A percentile compares a stretch with the other conserved stretches of the same genome.
These are phyloP conservation scores for Phytoseiulus persimilis DNA, from an alignment of 2,888 invertebrate genomes.

Conservation along the genomic window DNA sequence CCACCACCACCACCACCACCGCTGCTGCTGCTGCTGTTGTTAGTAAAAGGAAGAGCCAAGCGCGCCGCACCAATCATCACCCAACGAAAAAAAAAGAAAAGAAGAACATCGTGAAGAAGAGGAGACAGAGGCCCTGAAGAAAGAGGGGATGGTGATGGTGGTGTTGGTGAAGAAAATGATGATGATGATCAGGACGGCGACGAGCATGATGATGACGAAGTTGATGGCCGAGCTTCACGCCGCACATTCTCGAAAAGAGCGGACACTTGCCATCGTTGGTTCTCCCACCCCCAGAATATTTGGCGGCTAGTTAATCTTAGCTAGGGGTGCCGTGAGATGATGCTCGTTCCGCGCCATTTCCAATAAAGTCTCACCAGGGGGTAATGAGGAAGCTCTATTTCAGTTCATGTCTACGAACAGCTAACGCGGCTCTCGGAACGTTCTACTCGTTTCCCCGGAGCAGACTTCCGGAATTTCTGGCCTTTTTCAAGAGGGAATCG, in stretches of 20 bases:
- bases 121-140: not conserved
- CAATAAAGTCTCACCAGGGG: not conserved
- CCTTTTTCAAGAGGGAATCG: too few relatives aligned
- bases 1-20: not conserved
- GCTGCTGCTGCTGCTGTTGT: not conserved
- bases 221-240: not conserved
- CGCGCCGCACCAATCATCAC: slow-evolving; percentile 5
- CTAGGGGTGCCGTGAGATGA: not conserved
- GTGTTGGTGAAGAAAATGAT: not conserved
- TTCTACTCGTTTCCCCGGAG: too few relatives aligned
- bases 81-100: not conserved
- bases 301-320: not conserved
- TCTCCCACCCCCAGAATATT: not conserved
- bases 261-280: not conserved
- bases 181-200: not conserved
- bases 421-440: too few relatives aligned
- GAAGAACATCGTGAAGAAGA: not conserved
- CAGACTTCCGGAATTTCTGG: too few relatives aligned
- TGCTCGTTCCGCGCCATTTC: not conserved
- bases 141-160: not conserved
- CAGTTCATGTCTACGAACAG: not conserved
- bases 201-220: not conserved
- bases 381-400: not conserved
- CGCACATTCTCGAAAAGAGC: not conserved
- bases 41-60: not conserved